Evolutionary conservation across 2,888 invertebrate genomes (phyloP).

Genomic region (Parnassius apollo): DNA sequence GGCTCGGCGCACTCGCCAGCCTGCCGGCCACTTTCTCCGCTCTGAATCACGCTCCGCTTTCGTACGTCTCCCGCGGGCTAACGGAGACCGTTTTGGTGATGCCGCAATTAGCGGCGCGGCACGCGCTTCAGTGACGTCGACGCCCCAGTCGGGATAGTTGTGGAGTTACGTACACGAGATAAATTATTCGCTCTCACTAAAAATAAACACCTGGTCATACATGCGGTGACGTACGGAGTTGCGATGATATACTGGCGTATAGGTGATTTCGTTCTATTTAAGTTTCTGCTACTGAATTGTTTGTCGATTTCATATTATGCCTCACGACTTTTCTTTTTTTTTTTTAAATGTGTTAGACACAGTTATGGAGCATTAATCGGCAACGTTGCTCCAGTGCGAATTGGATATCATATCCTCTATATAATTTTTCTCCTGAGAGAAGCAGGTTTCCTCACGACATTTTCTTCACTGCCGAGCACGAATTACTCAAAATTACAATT

Average conservation of each 20-base stretch:
- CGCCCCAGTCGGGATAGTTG: constrained; percentile 59
- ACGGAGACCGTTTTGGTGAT: constrained; percentile 71
- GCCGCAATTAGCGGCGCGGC: constrained; percentile 73
- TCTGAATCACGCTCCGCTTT: constrained; percentile 70
- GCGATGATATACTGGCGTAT: constrained; percentile 13
- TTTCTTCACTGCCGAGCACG: no score
- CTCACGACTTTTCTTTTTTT: no score
- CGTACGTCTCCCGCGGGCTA: constrained; percentile 45
- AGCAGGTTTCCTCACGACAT: no score
- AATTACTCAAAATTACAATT: no score
- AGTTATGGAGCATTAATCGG: no score
- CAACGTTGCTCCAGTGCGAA: no score
- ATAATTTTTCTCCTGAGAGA: no score
- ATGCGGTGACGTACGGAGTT: constrained; percentile 50
- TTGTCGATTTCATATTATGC: constrained; percentile 23
- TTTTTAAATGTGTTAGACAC: no score
- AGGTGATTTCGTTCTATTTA: not conserved
- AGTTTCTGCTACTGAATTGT: no score
- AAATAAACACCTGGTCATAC: constrained; percentile 63
- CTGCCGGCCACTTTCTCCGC: constrained; percentile 46
- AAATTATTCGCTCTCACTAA: constrained; percentile 64
- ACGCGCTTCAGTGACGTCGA: constrained; percentile 73
- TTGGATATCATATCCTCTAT: no score
- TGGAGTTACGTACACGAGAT: constrained; percentile 63
- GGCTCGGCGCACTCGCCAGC: constrained; percentile 58